Evolutionary conservation across 2,797 vertebrate genomes (phyloP).

Genomic region (Syngnathus rostellatus): DNA sequence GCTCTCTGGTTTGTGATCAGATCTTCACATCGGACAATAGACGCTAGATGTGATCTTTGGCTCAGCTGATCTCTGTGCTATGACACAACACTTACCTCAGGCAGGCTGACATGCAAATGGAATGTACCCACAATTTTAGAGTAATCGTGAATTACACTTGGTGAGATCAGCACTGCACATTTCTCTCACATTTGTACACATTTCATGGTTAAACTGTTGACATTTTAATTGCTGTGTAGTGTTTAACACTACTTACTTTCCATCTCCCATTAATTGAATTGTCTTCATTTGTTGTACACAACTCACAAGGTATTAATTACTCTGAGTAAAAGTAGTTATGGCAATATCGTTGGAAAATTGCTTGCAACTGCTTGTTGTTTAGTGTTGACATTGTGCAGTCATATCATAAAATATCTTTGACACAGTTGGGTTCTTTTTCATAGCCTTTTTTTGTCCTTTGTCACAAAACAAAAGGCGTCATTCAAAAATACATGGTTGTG

Average conservation of each 20-base stretch:
- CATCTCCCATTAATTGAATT: conserved; percentile 9
- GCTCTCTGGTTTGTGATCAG: conserved; percentile 24
- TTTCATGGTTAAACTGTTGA: conserved; percentile 20
- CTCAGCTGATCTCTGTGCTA: conserved; percentile 24
- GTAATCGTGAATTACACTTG: conserved; percentile 16
- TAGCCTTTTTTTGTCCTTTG: background rate
- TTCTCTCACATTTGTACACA: conserved; percentile 32
- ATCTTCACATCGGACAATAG: conserved; percentile 23
- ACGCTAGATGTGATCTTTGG: conserved; percentile 12
- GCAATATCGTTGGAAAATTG: background rate
- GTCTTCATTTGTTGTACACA: background rate
- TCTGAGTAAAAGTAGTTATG: background rate
- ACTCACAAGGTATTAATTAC: background rate
- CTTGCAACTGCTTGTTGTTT: background rate
- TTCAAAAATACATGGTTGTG: background rate
- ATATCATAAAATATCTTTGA: background rate
- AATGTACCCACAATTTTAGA: conserved; percentile 25
- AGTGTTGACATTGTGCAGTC: background rate
- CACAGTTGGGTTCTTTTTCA: background rate
- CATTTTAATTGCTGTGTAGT: conserved; percentile 29
- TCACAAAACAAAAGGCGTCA: background rate
- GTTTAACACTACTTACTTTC: conserved; percentile 14
- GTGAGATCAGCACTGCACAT: conserved; percentile 8
- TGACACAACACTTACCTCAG: conserved; percentile 49
- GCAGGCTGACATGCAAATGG: conserved; percentile 16